A percentile compares a stretch with the other conserved stretches of the same genome.
Conservation (phyloP, 2,113 vertebrate genomes). For the Forbesichthys papilliferus region DNA sequence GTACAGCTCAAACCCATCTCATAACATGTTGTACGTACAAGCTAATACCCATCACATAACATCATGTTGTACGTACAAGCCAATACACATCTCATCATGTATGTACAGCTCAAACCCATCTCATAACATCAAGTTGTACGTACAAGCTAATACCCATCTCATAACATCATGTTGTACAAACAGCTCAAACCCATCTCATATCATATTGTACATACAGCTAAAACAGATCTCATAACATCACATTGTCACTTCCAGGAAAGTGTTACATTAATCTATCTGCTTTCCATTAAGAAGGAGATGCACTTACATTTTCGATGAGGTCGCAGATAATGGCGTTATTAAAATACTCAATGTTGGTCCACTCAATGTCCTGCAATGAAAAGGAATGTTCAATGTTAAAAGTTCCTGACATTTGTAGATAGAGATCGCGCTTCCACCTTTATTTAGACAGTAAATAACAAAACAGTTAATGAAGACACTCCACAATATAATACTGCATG, state of each 20-base stretch:
- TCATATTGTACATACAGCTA: background rate
- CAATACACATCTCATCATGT: too few relatives aligned
- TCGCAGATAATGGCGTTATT: constrained; percentile 98
- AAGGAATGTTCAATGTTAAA: constrained; percentile 37
- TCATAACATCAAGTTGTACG: too few relatives aligned
- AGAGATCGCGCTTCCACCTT: background rate
- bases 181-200: too few relatives aligned
- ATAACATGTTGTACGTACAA: too few relatives aligned
- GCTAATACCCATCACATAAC: background rate
- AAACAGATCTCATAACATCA: background rate
- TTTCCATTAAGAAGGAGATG: constrained; percentile 4
- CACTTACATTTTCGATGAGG: constrained; percentile 98
- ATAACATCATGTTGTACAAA: too few relatives aligned
- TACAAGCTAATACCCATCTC: too few relatives aligned
- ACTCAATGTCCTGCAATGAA: constrained; percentile 89
- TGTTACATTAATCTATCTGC: background rate
- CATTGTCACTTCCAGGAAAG: background rate
- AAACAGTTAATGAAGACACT: background rate
- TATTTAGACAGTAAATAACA: constrained; percentile 1
- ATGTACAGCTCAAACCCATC: too few relatives aligned
- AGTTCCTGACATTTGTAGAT: background rate
- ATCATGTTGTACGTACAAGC: background rate
- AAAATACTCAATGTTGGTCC: constrained; percentile 99
- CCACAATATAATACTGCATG: too few relatives aligned
- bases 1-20: too few relatives aligned